Evolutionary conservation across 2,113 vertebrate genomes (phyloP).

Genomic region (Cisticola juncidis): DNA sequence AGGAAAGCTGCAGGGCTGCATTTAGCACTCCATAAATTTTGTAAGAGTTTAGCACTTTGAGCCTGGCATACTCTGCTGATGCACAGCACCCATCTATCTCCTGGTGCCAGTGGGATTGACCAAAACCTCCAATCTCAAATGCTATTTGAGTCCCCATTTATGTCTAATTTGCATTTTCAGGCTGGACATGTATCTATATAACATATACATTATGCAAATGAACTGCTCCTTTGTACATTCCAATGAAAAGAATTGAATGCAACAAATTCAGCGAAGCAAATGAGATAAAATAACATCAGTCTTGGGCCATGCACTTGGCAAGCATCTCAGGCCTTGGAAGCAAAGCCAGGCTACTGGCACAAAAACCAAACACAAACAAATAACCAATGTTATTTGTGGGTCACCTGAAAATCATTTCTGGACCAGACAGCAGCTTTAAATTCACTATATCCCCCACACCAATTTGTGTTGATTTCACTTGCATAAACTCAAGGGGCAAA

Average conservation of each 20-base stretch:
- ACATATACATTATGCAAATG: neutral
- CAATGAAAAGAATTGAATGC: neutral
- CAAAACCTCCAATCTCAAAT: neutral
- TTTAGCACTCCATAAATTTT: neutral
- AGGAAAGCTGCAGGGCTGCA: neutral
- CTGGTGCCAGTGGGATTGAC: accelerated
- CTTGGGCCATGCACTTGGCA: neutral
- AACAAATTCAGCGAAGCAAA: neutral
- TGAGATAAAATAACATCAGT: neutral
- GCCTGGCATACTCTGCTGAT: neutral
- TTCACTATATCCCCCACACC: neutral
- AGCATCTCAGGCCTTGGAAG: neutral
- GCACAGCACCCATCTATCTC: neutral
- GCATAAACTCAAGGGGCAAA: neutral
- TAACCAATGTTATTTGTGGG: neutral
- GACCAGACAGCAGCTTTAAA: neutral
- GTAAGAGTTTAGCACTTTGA: neutral
- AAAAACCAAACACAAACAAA: neutral
- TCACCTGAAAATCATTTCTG: neutral
- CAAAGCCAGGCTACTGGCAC: neutral
- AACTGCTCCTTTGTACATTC: neutral
- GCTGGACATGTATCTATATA: neutral
- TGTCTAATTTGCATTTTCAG: neutral
- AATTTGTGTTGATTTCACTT: neutral
- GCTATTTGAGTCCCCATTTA: neutral